phyloP scores from a whole-genome alignment of 2,888 invertebrate species.

The Pammene aurita region DNA sequence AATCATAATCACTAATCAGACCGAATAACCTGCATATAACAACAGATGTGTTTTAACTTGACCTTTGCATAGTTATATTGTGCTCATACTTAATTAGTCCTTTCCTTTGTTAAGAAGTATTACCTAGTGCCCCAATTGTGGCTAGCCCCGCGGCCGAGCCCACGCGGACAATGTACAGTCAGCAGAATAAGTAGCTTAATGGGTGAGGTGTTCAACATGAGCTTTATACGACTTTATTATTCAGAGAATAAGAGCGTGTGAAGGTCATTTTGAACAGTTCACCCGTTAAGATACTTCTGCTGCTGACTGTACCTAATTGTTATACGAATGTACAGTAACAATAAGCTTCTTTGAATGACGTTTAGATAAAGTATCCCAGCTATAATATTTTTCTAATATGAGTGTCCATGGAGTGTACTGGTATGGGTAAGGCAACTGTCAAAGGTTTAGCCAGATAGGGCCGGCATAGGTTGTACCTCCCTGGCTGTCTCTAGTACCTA shows the following conservation, averaged over 20 bases:
- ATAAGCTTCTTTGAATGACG: neutral
- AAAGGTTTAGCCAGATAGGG: too few species aligned
- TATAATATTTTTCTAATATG: too few species aligned
- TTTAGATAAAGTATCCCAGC: neutral
- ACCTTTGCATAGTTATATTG: neutral
- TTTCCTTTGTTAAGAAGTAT: constrained; percentile 20
- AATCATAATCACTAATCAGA: too few species aligned
- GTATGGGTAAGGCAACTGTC: too few species aligned
- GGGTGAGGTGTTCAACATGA: too few species aligned
- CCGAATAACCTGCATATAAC: neutral
- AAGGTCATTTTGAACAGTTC: too few species aligned
- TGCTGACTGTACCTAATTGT: constrained; percentile 7
- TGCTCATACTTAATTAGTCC: constrained; percentile 5
- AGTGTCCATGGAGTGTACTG: too few species aligned
- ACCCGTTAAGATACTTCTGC: too few species aligned
- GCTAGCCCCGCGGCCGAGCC: constrained; percentile 8
- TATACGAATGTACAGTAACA: neutral
- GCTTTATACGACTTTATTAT: too few species aligned
- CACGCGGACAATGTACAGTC: constrained; percentile 5
- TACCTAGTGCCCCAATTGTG: constrained; percentile 7
- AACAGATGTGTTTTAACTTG: neutral
- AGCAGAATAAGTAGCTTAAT: neutral
- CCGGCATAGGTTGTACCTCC: too few species aligned
- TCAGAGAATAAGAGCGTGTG: too few species aligned
- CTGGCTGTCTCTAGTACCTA: too few species aligned